Evolutionary conservation across 64 coral and sea anemone species (phyloP).

Genomic region (Montipora cactus): DNA sequence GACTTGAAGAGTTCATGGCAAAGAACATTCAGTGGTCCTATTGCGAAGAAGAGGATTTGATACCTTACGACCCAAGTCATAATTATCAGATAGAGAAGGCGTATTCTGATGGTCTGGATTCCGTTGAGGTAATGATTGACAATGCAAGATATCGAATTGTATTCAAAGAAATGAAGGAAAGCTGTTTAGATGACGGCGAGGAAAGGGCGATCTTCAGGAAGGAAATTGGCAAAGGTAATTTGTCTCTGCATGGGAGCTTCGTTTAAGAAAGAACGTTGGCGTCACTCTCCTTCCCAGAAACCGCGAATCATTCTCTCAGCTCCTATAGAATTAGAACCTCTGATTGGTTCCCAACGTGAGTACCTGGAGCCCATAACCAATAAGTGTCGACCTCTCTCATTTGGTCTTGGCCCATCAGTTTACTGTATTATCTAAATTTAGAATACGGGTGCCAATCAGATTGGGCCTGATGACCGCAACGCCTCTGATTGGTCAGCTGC

Average conservation of each 20-base stretch:
- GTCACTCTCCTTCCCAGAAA: too few relatives aligned
- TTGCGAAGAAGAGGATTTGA: not conserved
- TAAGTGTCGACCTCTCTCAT: too few relatives aligned
- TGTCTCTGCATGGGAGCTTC: not conserved
- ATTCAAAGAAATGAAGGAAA: slow-evolving; percentile 17
- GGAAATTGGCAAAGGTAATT: slow-evolving; percentile 19
- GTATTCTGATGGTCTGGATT: not conserved
- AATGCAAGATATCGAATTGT: not conserved
- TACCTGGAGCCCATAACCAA: too few relatives aligned
- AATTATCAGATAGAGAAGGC: slow-evolving; percentile 53
- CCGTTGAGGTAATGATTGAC: not conserved
- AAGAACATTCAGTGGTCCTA: slow-evolving; percentile 48
- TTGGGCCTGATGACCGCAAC: too few relatives aligned
- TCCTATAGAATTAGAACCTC: too few relatives aligned
- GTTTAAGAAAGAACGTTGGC: too few relatives aligned
- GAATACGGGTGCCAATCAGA: too few relatives aligned
- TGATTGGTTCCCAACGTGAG: too few relatives aligned
- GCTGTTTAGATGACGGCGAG: not conserved
- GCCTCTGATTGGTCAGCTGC: too few relatives aligned
- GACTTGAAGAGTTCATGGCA: slow-evolving; percentile 32
- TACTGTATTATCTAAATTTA: too few relatives aligned
- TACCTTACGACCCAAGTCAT: not conserved
- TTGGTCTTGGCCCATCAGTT: too few relatives aligned
- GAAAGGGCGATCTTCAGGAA: slow-evolving; percentile 2
- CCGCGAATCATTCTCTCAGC: too few relatives aligned